Conservation (phyloP, 2,888 invertebrate genomes). For the Nymphalis c-album region DNA sequence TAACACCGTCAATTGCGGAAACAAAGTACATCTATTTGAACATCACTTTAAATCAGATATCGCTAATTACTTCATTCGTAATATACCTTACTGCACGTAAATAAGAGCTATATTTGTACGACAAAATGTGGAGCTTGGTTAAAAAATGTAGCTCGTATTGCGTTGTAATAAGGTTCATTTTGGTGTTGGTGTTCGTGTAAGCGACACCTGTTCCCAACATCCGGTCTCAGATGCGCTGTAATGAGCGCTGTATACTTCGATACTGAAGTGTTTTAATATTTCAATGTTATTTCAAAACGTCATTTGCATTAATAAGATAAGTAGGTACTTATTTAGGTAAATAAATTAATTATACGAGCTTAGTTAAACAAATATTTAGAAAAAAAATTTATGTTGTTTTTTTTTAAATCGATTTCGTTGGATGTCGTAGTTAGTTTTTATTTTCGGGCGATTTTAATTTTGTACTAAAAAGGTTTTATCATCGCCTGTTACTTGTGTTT, state of each 20-base stretch:
- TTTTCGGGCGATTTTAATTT: too few relatives aligned
- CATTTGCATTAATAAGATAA: not conserved
- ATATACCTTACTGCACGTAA: slow-evolving; percentile 21
- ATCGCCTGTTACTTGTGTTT: too few relatives aligned
- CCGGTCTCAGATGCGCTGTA: slow-evolving; percentile 52
- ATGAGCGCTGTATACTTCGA: slow-evolving; percentile 40
- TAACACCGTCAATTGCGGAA: slow-evolving; percentile 33
- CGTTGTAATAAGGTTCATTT: slow-evolving; percentile 28
- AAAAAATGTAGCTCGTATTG: slow-evolving; percentile 19
- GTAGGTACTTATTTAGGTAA: too few relatives aligned
- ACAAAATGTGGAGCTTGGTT: not conserved
- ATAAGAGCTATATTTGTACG: slow-evolving; percentile 28
- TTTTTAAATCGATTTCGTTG: too few relatives aligned
- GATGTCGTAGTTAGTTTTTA: too few relatives aligned
- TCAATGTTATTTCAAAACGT: slow-evolving; percentile 12
- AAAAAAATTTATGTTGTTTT: too few relatives aligned
- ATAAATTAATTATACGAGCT: not conserved
- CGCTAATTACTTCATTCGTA: slow-evolving; percentile 30
- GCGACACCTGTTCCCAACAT: slow-evolving; percentile 56
- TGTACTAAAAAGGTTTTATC: too few relatives aligned
- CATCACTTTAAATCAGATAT: slow-evolving; percentile 17
- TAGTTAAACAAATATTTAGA: not conserved
- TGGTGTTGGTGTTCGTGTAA: slow-evolving; percentile 47
- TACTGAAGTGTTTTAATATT: slow-evolving; percentile 28
- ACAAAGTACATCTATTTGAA: slow-evolving; percentile 30